These are phyloP conservation scores for Pyrrhia umbra DNA, from an alignment of 2,888 invertebrate genomes.

Conservation along the genomic window DNA sequence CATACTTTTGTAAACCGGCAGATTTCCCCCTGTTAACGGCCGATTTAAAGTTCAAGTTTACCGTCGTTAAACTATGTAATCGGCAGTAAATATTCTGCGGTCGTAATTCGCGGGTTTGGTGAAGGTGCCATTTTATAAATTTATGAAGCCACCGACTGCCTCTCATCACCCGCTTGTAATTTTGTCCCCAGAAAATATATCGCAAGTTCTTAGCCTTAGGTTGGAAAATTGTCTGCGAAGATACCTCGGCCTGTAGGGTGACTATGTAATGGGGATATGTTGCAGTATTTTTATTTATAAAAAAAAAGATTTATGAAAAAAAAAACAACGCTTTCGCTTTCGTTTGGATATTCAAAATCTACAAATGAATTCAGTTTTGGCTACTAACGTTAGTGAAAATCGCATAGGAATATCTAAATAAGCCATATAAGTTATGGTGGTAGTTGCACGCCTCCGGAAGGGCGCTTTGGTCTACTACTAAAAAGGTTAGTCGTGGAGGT, in stretches of 20 bases:
- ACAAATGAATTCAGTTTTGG: neutral
- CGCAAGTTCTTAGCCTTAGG: slow-evolving; percentile 64
- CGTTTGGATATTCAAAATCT: neutral
- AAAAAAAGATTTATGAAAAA: neutral
- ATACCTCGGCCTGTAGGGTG: slow-evolving; percentile 58
- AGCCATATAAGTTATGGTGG: neutral
- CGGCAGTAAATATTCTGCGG: slow-evolving; percentile 47
- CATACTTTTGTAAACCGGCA: neutral
- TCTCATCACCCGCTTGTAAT: slow-evolving; percentile 69
- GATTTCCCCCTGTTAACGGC: slow-evolving; percentile 3
- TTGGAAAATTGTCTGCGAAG: slow-evolving; percentile 53
- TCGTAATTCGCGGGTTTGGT: slow-evolving; percentile 33
- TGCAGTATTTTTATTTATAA: neutral
- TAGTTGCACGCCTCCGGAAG: neutral
- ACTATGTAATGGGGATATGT: slow-evolving; percentile 18
- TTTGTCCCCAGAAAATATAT: slow-evolving; percentile 69
- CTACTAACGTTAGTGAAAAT: neutral
- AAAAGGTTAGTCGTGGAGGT: neutral
- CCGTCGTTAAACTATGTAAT: slow-evolving; percentile 39
- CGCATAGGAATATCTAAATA: neutral
- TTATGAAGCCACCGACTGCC: slow-evolving; percentile 63
- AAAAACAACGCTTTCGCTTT: neutral
- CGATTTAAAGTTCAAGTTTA: slow-evolving; percentile 27
- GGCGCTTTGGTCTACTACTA: neutral
- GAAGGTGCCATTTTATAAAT: slow-evolving; percentile 61